These are phyloP conservation scores for Ceraclea dissimilis DNA, from an alignment of 2,888 invertebrate species.

Conservation along the genomic window DNA sequence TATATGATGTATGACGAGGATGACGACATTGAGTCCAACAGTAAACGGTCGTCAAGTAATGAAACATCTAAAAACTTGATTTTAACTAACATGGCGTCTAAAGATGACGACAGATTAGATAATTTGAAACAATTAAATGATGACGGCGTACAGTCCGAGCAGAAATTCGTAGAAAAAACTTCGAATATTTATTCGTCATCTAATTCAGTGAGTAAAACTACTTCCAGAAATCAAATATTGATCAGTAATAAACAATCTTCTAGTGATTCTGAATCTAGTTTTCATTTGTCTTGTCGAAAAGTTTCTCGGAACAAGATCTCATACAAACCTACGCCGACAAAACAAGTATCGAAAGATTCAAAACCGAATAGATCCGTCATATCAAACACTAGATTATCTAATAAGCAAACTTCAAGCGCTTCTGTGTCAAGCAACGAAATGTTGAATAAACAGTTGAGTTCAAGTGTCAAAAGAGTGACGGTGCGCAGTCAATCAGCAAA, in stretches of 20 bases:
- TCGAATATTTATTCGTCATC: too few relatives aligned
- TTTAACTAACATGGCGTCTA: too few relatives aligned
- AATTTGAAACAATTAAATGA: too few relatives aligned
- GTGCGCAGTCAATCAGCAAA: background rate
- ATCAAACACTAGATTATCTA: background rate
- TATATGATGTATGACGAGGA: slow-evolving; percentile 14
- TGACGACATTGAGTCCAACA: too few relatives aligned
- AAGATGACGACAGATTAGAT: too few relatives aligned
- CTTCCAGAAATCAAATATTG: background rate
- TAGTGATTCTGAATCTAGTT: background rate
- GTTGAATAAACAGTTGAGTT: background rate
- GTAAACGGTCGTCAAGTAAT: too few relatives aligned
- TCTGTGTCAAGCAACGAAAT: background rate
- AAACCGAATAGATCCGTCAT: background rate
- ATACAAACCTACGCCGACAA: background rate
- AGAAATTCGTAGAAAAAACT: too few relatives aligned
- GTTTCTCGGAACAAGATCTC: background rate
- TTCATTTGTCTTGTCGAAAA: background rate
- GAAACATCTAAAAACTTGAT: too few relatives aligned
- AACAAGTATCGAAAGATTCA: background rate
- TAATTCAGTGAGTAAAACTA: too few relatives aligned
- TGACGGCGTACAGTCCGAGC: too few relatives aligned
- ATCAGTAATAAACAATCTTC: background rate
- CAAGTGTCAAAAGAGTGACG: background rate
- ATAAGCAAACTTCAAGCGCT: background rate